Evolutionary conservation across 2,888 invertebrate species (phyloP), one percentile per base, ranked within the genome.

Genomic region (Poecilus cupreus): DNA sequence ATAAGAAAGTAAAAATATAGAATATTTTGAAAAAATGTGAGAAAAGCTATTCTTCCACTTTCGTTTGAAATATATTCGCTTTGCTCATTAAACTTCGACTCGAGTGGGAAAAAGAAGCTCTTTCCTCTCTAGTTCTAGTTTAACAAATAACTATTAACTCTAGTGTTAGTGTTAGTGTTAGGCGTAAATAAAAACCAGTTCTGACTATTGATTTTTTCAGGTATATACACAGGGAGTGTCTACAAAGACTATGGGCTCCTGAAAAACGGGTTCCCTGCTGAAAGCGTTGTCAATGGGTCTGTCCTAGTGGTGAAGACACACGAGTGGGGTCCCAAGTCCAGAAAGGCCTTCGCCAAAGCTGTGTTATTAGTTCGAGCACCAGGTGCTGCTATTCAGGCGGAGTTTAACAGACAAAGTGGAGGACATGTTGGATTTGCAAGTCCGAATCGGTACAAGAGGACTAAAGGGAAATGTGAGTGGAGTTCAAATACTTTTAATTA

Each of bases 361-460:
- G 91, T 96, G 75, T 89, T 96, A 26, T 89, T 96, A 70, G 93
- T 96, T 49, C 90, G 95, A 49, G 92, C 94, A 83, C 95, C 95
- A 0, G 92, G 92, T 83, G 92, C 94, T 86, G 94, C 95, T 4
- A 93, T 94, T 81, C 90, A 94, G 88, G 95, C 96, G 0, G 96
- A 96, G 87, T 96, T 95, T 87, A 95, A 96, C 88, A 90, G 96
- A 82, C 93, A 94, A 82, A 94, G 94, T 84, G 95, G 94, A 64
- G 96, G 96, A 0, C 96, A 96, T 86, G 92, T 95, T 82, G 96
- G 95, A 0, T 94, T 94, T 83, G 95, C 95, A 0, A 93, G 95
- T 0, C 92, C 92, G 4, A 93, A 93, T 87, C 89, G 93, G 82
- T 93, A 93, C 85, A 91, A 91, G 82, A 89, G 93, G 76, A 93